phyloP scores from a whole-genome alignment of 2,888 invertebrate species.

The Cyaniris semiargus region DNA sequence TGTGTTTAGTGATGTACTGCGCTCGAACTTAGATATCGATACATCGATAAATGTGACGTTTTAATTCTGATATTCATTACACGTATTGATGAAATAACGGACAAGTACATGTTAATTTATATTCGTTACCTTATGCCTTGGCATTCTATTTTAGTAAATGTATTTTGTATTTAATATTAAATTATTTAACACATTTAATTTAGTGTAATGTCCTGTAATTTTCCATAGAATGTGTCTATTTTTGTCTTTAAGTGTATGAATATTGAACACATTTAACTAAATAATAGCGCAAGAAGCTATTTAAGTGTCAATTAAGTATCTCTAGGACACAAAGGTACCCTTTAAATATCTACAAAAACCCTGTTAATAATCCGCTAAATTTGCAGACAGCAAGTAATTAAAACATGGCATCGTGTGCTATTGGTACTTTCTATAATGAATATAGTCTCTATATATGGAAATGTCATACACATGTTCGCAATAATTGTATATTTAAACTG shows the following conservation, averaged over 20 bases:
- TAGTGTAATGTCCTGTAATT: neutral
- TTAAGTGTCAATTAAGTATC: neutral
- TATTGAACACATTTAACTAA: neutral
- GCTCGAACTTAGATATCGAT: neutral
- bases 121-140: no score
- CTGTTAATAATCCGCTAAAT: neutral
- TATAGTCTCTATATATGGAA: conserved; percentile 1
- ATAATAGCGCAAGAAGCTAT: neutral
- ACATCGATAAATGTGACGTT: neutral
- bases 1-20: conserved; percentile 51
- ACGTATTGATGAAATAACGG: no score
- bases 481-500: conserved; percentile 21
- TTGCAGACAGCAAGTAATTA: neutral
- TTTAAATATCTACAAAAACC: neutral
- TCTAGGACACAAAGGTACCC: neutral
- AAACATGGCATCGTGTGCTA: neutral
- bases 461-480: neutral
- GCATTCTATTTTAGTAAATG: neutral
- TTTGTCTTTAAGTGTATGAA: neutral
- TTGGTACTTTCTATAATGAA: neutral
- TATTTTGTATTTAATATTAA: neutral
- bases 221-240: neutral
- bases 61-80: neutral
- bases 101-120: no score
- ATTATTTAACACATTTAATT: neutral